phyloP scores from a whole-genome alignment of 2,113 vertebrate species.

The Trinectes maculatus region DNA sequence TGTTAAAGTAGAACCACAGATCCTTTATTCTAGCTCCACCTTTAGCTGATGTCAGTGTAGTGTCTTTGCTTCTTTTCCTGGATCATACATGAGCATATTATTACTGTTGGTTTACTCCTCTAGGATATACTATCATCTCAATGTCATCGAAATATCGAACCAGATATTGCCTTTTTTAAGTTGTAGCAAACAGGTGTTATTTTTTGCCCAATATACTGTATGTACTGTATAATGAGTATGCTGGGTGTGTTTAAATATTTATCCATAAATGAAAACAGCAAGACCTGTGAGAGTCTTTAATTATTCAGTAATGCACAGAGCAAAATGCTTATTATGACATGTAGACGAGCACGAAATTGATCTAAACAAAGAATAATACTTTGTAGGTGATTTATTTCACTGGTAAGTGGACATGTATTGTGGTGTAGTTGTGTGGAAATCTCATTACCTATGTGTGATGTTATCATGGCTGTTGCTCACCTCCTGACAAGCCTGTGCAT shows the following conservation, averaged over 20 bases:
- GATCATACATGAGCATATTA: too few species aligned
- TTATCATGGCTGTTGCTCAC: constrained; percentile 21
- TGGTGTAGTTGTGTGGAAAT: constrained; percentile 15
- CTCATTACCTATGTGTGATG: constrained; percentile 23
- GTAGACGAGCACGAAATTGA: constrained; percentile 1
- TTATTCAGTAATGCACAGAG: constrained; percentile 3
- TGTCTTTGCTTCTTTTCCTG: too few species aligned
- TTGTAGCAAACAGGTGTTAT: too few species aligned
- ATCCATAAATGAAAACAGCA: background rate
- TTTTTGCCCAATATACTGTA: too few species aligned
- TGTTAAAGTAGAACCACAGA: too few species aligned
- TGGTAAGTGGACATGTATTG: constrained; percentile 1
- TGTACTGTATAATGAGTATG: too few species aligned
- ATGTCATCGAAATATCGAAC: too few species aligned
- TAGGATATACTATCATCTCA: too few species aligned
- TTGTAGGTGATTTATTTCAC: background rate
- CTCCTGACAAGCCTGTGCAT: background rate
- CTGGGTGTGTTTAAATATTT: constrained; percentile 4
- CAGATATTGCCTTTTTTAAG: too few species aligned
- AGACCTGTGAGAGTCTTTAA: background rate
- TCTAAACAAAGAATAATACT: background rate
- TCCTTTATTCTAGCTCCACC: too few species aligned
- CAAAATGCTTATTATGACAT: background rate
- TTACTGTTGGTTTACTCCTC: too few species aligned
- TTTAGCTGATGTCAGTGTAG: too few species aligned